A percentile compares a stretch with the other conserved stretches of the same genome.
phyloP scores from a whole-genome alignment of 1,140 invertebrate genomes.

The Diabrotica virgifera region DNA sequence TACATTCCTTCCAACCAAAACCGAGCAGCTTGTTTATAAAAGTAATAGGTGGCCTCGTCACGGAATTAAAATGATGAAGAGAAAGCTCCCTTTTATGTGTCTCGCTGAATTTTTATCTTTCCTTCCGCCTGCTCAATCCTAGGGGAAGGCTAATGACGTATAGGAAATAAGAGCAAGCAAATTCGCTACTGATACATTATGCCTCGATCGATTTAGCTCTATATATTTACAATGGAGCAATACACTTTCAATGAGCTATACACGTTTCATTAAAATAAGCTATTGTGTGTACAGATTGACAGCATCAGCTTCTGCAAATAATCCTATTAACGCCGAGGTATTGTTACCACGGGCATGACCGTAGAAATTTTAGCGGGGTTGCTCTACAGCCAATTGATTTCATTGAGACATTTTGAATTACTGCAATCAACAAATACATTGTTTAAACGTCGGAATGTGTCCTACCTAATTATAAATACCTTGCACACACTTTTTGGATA shows the following conservation, averaged over 20 bases:
- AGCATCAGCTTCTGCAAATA: background rate
- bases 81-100: constrained; percentile 25
- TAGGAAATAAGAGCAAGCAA: background rate
- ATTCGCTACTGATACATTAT: constrained; percentile 1
- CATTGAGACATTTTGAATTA: too few relatives aligned
- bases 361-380: background rate
- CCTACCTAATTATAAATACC: too few relatives aligned
- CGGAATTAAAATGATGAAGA: constrained; percentile 28
- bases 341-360: background rate
- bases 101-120: constrained; percentile 8
- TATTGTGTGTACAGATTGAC: background rate
- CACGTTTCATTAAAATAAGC: constrained; percentile 3
- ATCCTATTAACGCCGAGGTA: background rate
- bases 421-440: too few relatives aligned
- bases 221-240: background rate
- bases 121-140: background rate
- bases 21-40: constrained; percentile 22
- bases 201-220: background rate
- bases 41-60: constrained; percentile 22
- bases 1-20: constrained; percentile 18
- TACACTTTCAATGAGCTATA: background rate
- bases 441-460: too few relatives aligned
- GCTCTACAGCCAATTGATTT: too few relatives aligned
- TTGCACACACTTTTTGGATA: too few relatives aligned
- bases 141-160: background rate